Base-by-base conservation (phyloP, 2,113 vertebrate species). In the Cercopithecus mona region DNA sequence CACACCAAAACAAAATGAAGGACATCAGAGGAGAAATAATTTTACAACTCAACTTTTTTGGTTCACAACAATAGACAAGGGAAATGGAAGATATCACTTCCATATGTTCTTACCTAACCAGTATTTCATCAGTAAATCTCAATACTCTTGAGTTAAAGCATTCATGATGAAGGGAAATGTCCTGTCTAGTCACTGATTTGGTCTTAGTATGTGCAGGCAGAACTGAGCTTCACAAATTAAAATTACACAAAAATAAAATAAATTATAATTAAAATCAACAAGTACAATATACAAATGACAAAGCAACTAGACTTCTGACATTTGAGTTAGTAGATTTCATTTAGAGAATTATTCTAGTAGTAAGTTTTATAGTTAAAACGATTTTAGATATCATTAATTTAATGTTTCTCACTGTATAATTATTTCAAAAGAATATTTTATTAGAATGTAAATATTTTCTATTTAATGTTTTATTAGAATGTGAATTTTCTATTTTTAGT, bases 131-230 rank as follows among this genome's bases (percentile, higher is more conserved):
- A 98, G 99, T 99, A 98, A 99, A 99, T 98, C 99, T 99, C 97
- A 98, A 98, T 96, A 99, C 98, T 96, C 98, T 98, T 96, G 99
- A 98, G 88, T 98, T 98, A 97, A 99, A 98, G 98, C 98, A 98
- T 97, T 98, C 98, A 97, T 97, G 98, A 97, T 97, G 98, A 96
- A 98, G 96, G 98, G 99, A 96, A 98, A 98, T 95, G 96, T 99
- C 98, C 98, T 98, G 99, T 98, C 99, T 99, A 98, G 98, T 98
- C 98, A 98, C 94, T 40, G 98, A 95, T 98, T 98, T 99, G 98
- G 97, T 99, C 99, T 99, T 99, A 99, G 99, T 97, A 98, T 98
- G 99, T 99, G 99, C 99, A 98, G 99, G 99, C 98, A 99, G 99
- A 98, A 99, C 98, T 98, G 99, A 99, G 99, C 99, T 99, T 98